Percentiles rank a stretch among this genome's conserved stretches.
Conservation (phyloP, 2,113 vertebrate genomes). For the Baryphthengus martii region DNA sequence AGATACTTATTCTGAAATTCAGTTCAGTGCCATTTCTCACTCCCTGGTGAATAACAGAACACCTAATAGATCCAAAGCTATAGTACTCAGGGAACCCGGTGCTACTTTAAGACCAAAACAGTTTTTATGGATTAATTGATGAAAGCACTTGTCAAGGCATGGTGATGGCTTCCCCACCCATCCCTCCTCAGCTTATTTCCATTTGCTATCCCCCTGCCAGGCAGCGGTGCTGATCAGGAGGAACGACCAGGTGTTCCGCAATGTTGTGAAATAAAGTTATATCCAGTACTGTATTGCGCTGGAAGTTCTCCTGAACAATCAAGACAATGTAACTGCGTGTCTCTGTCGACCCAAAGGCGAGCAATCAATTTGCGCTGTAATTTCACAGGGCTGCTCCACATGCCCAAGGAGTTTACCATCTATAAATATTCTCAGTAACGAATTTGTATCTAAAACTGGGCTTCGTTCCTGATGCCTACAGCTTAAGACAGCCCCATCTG, state of each 20-base stretch:
- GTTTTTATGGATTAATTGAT: background rate
- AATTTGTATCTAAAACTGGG: constrained; percentile 70
- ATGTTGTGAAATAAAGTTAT: background rate
- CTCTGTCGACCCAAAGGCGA: constrained; percentile 38
- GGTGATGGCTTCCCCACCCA: background rate
- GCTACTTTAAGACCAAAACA: background rate
- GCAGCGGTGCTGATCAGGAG: background rate
- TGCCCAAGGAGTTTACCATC: constrained; percentile 48
- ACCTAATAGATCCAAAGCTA: background rate
- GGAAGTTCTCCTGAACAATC: constrained; percentile 36
- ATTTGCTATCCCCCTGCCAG: background rate
- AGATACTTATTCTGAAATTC: background rate
- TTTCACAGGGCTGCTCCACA: constrained; percentile 17
- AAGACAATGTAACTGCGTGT: background rate
- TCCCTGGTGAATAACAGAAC: background rate
- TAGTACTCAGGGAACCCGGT: background rate
- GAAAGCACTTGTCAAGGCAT: background rate
- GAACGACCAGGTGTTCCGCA: background rate
- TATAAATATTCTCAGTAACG: constrained; percentile 68
- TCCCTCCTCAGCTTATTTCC: background rate
- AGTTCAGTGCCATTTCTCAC: background rate
- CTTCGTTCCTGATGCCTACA: constrained; percentile 42
- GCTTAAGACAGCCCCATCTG: constrained; percentile 70
- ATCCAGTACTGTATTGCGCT: background rate
- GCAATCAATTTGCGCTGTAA: background rate